Evolutionary conservation across 2,113 vertebrate species (phyloP).

Genomic region (Lycaon pictus): DNA sequence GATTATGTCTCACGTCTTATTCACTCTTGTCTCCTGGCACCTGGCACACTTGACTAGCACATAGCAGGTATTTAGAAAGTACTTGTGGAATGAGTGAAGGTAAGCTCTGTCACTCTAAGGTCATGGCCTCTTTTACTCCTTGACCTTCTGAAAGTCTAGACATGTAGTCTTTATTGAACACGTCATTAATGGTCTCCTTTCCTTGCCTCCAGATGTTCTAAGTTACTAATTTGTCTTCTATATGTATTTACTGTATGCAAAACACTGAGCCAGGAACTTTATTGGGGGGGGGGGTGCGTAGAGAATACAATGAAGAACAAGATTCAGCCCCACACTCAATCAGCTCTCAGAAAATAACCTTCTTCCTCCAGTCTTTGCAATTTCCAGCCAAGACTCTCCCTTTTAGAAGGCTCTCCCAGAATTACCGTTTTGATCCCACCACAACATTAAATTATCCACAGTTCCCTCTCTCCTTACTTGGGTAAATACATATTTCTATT

Average conservation of each 20-base stretch:
- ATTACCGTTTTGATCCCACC: not conserved
- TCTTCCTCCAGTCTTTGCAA: conserved; percentile 4
- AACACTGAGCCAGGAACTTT: conserved; percentile 1
- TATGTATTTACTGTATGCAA: not conserved
- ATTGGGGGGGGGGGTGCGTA: not conserved
- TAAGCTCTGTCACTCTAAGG: not conserved
- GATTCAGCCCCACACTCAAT: conserved; percentile 1
- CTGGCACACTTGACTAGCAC: not conserved
- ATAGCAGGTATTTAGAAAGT: conserved; percentile 25
- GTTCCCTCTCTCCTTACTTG: conserved; percentile 35
- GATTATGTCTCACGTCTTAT: conserved; percentile 15
- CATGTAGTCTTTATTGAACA: not conserved
- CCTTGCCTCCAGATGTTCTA: not conserved
- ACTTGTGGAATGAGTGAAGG: conserved; percentile 3
- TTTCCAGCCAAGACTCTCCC: not conserved
- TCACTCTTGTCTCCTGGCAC: not conserved
- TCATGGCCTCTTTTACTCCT: not conserved
- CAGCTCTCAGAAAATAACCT: conserved; percentile 51
- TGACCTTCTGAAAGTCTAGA: conserved; percentile 47
- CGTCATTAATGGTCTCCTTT: not conserved
- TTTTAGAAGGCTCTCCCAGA: not conserved
- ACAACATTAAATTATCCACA: conserved; percentile 23
- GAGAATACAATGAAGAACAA: conserved; percentile 35
- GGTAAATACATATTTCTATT: conserved; percentile 42
- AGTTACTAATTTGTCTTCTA: conserved; percentile 11